phyloP scores from a whole-genome alignment of 1,140 invertebrate genomes.

The Bombyx mandarina region DNA sequence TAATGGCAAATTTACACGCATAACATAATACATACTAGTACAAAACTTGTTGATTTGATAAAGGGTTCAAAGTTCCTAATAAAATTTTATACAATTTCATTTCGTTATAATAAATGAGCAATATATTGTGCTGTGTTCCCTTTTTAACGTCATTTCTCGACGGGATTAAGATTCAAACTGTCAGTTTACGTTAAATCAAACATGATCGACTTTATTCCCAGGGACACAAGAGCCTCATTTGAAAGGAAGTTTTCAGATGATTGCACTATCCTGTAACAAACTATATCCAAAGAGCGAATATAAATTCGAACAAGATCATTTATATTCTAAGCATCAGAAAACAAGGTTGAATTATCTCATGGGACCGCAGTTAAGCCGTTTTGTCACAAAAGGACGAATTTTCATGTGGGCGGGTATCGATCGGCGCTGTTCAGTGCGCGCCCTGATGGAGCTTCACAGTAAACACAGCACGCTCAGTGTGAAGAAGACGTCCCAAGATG shows the following conservation, averaged over 20 bases:
- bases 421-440: conserved; percentile 41
- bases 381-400: conserved; percentile 13
- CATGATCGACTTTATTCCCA: conserved; percentile 11
- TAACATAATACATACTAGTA: no score
- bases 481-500: conserved; percentile 26
- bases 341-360: background rate
- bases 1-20: no score
- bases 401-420: conserved; percentile 58
- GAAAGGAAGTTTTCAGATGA: conserved; percentile 9
- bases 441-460: conserved; percentile 26
- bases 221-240: conserved; percentile 13
- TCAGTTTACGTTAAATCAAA: conserved; percentile 2
- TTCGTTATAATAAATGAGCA: no score
- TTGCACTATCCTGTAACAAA: conserved; percentile 2
- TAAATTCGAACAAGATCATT: background rate
- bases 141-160: no score
- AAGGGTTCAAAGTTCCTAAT: no score
- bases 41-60: no score
- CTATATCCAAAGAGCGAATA: background rate
- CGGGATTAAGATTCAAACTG: conserved; percentile 3
- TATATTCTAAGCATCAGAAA: background rate
- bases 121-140: no score
- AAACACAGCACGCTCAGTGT: conserved; percentile 33
- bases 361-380: conserved; percentile 24
- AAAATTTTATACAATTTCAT: no score